Conservation (phyloP, 2,797 vertebrate genomes). For the Rhabdophis nuchalis region DNA sequence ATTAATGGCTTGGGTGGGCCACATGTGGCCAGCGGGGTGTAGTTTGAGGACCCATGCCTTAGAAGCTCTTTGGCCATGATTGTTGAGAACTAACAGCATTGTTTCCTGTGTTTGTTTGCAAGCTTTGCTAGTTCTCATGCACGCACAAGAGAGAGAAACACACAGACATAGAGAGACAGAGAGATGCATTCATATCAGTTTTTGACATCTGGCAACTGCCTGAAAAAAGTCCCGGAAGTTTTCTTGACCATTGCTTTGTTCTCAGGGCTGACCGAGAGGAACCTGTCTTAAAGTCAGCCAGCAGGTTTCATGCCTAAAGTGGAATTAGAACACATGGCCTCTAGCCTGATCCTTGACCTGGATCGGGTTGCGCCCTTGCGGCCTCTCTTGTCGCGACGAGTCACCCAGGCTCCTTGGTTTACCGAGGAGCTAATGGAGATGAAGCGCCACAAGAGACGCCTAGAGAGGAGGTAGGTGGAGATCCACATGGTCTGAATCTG, state of each 20-base stretch:
- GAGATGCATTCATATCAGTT: background rate
- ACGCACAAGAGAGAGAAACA: background rate
- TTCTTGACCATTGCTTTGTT: background rate
- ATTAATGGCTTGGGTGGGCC: too few relatives aligned
- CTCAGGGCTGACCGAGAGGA: background rate
- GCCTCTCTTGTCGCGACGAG: too few relatives aligned
- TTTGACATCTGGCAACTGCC: background rate
- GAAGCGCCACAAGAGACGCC: too few relatives aligned
- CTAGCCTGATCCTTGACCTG: background rate
- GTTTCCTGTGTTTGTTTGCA: background rate
- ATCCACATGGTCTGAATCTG: too few relatives aligned
- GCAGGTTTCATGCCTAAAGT: background rate
- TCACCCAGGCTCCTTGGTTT: too few relatives aligned
- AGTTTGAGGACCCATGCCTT: background rate
- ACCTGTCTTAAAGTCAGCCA: background rate
- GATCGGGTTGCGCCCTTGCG: too few relatives aligned
- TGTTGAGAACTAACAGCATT: background rate
- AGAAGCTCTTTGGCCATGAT: background rate
- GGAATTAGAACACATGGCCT: background rate
- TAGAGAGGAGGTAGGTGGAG: too few relatives aligned
- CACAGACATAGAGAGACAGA: background rate
- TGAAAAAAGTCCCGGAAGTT: background rate
- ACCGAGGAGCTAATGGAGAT: too few relatives aligned
- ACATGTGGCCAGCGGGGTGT: too few relatives aligned
- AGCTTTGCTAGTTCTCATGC: too few relatives aligned